A percentile compares a stretch with the other conserved stretches of the same genome.
Conservation (phyloP, 2,888 invertebrate species). For the Stenichneumon culpator region DNA sequence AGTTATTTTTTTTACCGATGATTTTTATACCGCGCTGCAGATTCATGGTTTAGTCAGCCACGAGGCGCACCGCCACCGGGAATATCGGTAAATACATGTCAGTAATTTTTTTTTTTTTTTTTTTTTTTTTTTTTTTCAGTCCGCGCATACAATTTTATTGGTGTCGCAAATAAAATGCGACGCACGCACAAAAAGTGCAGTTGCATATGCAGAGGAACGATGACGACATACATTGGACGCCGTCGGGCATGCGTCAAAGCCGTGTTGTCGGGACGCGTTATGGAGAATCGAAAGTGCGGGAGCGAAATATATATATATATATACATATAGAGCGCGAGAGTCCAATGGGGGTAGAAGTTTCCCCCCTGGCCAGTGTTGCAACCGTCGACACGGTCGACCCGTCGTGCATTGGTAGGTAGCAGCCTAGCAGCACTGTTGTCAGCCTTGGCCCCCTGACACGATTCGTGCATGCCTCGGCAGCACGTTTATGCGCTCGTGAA, state of each 20-base stretch:
- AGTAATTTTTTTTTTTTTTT: neutral
- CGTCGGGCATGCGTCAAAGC: neutral
- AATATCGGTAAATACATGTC: too few species aligned
- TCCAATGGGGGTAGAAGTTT: conserved; percentile 5
- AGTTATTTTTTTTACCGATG: too few species aligned
- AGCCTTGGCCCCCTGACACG: conserved; percentile 81
- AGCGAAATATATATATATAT: neutral
- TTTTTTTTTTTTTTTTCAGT: neutral
- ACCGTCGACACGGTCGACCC: conserved; percentile 40
- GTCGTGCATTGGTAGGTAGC: conserved; percentile 55
- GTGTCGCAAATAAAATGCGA: neutral
- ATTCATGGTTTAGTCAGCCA: too few species aligned
- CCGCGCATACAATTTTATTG: neutral
- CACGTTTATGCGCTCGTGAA: conserved; percentile 54
- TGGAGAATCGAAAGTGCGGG: conserved; percentile 13
- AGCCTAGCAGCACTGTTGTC: conserved; percentile 56
- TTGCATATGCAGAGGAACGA: neutral
- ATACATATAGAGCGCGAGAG: neutral
- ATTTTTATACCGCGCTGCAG: too few species aligned
- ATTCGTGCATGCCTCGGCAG: conserved; percentile 75
- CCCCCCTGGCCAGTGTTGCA: neutral
- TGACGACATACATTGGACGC: neutral
- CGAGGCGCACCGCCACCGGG: too few species aligned
- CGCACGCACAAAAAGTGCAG: neutral
- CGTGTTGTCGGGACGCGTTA: neutral